These are phyloP conservation scores for Azorinus chamasolen DNA, from an alignment of 2,888 invertebrate species.

Conservation along the genomic window DNA sequence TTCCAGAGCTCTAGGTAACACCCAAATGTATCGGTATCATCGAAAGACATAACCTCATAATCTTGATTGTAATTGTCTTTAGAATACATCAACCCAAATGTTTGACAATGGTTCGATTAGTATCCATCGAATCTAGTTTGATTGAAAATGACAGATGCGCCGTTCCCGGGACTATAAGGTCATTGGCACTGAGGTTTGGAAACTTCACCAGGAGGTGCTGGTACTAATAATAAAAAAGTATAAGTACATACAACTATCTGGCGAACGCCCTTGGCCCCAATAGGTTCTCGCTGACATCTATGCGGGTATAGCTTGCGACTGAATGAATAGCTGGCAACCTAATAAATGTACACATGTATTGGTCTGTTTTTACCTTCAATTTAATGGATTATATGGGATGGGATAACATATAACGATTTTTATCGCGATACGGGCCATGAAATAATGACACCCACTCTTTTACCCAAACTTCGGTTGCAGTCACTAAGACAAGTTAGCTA, in stretches of 20 bases:
- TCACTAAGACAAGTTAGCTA: too few relatives aligned
- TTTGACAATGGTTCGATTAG: not conserved
- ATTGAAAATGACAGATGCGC: not conserved
- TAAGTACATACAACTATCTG: not conserved
- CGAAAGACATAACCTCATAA: not conserved
- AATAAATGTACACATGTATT: too few relatives aligned
- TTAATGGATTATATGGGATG: too few relatives aligned
- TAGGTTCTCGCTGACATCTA: not conserved
- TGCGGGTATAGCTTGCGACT: too few relatives aligned
- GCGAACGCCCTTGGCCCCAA: not conserved
- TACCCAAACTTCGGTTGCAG: too few relatives aligned
- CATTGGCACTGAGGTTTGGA: conserved; percentile 3
- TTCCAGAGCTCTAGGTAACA: not conserved
- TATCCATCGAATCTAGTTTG: not conserved
- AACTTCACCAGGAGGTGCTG: not conserved
- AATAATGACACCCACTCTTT: too few relatives aligned
- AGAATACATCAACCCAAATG: not conserved
- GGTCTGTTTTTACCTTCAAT: too few relatives aligned
- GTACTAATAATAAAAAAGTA: not conserved
- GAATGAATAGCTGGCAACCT: too few relatives aligned
- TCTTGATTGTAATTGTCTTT: not conserved
- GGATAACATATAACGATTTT: too few relatives aligned
- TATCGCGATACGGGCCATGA: too few relatives aligned
- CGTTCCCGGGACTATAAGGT: conserved; percentile 1
- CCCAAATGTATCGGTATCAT: not conserved